Percentiles rank a stretch among this genome's conserved stretches.
Conservation (phyloP, 35 echinoderm and acorn worm genomes). For the Lytechinus pictus region DNA sequence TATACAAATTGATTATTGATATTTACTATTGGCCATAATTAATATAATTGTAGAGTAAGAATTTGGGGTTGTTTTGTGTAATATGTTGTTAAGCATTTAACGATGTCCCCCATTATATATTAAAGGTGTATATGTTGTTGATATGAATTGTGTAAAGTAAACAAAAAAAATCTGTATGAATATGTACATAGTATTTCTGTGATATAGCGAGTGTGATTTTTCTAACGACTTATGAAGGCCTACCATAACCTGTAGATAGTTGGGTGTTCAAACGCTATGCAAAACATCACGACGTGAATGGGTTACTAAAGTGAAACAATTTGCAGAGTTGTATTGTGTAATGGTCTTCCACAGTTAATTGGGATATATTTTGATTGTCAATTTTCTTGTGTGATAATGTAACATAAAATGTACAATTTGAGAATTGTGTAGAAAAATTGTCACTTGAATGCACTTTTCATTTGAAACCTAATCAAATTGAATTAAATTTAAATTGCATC, state of each 20-base stretch:
- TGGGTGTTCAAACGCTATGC: conserved; percentile 31
- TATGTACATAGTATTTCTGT: conserved; percentile 33
- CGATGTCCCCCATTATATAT: conserved; percentile 31
- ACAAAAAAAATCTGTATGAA: conserved; percentile 22
- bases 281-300: conserved; percentile 16
- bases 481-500: background rate
- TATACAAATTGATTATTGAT: conserved; percentile 49
- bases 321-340: background rate
- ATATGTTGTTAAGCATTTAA: conserved; percentile 11
- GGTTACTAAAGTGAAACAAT: background rate
- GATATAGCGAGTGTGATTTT: conserved; percentile 40
- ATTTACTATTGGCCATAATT: conserved; percentile 33
- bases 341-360: conserved; percentile 41
- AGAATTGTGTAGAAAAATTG: background rate
- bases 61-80: conserved; percentile 47
- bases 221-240: conserved; percentile 1
- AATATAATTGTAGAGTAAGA: conserved; percentile 37
- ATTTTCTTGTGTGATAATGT: conserved; percentile 36
- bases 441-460: background rate
- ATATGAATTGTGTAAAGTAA: conserved; percentile 28
- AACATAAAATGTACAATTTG: conserved; percentile 31
- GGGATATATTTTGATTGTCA: conserved; percentile 46
- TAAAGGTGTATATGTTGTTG: conserved; percentile 40
- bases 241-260: conserved; percentile 32
- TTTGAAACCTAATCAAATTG: background rate